A percentile compares a stretch with the other conserved stretches of the same genome.
These are phyloP conservation scores for Netta rufina DNA, from an alignment of 2,797 vertebrate genomes.

Conservation along the genomic window DNA sequence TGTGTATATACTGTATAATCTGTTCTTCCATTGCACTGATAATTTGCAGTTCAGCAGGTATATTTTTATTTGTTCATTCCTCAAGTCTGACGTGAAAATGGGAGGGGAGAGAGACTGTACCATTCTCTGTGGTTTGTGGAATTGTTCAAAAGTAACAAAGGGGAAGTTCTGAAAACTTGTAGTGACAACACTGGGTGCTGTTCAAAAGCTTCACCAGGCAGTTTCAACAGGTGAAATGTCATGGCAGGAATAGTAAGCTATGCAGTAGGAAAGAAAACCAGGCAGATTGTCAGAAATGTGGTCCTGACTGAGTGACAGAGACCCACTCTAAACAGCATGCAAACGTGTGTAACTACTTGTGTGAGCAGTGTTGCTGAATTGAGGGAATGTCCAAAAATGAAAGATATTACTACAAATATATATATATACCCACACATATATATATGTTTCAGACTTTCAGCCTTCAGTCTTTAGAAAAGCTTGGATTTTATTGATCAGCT, in stretches of 20 bases:
- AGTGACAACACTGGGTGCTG: neutral
- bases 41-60: neutral
- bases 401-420: neutral
- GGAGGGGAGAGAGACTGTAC: neutral
- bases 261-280: neutral
- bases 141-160: neutral
- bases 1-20: neutral
- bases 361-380: neutral
- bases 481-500: conserved; percentile 8
- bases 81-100: neutral
- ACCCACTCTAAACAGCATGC: neutral
- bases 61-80: neutral
- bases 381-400: neutral
- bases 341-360: neutral
- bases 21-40: neutral
- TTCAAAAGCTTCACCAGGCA: neutral
- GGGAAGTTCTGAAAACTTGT: neutral
- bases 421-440: neutral
- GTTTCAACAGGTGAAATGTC: neutral
- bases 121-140: neutral
- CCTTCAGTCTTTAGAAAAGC: neutral
- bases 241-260: neutral
- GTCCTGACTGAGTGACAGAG: neutral
- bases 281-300: neutral
- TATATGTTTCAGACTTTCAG: neutral